Percentiles rank a stretch among this genome's conserved stretches.
These are phyloP conservation scores for Tor tambroides DNA, from an alignment of 2,113 vertebrate genomes.

Conservation along the genomic window DNA sequence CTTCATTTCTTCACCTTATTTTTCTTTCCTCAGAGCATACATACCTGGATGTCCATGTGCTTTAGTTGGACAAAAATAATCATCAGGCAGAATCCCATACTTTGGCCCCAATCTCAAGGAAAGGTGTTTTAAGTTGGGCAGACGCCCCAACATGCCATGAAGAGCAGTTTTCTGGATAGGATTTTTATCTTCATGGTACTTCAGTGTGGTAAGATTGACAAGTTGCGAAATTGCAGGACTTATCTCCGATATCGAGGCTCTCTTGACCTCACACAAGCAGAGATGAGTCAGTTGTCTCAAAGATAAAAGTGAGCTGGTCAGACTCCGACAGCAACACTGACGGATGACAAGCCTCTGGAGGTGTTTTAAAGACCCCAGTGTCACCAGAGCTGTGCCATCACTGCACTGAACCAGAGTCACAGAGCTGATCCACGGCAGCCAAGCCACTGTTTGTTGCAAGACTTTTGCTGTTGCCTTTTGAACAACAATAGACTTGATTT, in stretches of 20 bases:
- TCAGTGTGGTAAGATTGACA: slow-evolving; percentile 48
- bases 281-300: slow-evolving; percentile 58
- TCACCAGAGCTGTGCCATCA: slow-evolving; percentile 45
- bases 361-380: slow-evolving; percentile 46
- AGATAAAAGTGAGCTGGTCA: slow-evolving; percentile 32
- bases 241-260: slow-evolving; percentile 22
- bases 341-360: slow-evolving; percentile 56
- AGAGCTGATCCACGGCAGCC: slow-evolving; percentile 56
- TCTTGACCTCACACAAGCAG: slow-evolving; percentile 54
- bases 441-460: slow-evolving; percentile 47
- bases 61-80: slow-evolving; percentile 50
- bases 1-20: not conserved
- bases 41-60: slow-evolving; percentile 15
- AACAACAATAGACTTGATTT: slow-evolving; percentile 57
- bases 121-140: slow-evolving; percentile 59
- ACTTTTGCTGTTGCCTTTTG: slow-evolving; percentile 52
- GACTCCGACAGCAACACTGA: slow-evolving; percentile 37
- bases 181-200: slow-evolving; percentile 55
- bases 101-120: slow-evolving; percentile 57
- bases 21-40: slow-evolving; percentile 22
- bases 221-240: slow-evolving; percentile 51
- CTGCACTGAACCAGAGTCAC: slow-evolving; percentile 54
- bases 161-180: slow-evolving; percentile 41
- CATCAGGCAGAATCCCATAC: slow-evolving; percentile 53
- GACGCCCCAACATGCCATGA: slow-evolving; percentile 48